These are phyloP conservation scores for Arbacia lixula DNA, from an alignment of 53 echinoderm and acorn worm genomes.

Conservation along the genomic window DNA sequence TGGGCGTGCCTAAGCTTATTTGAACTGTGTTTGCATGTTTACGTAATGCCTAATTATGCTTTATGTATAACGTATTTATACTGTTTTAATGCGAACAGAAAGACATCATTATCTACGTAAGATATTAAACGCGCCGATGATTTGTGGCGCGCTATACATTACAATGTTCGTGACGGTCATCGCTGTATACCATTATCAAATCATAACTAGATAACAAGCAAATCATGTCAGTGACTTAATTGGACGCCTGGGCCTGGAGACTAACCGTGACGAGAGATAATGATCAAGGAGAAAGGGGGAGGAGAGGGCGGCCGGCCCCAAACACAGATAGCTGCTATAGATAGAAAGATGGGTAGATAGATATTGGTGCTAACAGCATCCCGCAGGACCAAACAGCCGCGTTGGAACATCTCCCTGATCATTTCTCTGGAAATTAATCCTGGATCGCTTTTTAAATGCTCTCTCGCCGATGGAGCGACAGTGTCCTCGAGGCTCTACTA, in stretches of 20 bases:
- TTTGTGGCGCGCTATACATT: too few species aligned
- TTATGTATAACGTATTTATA: too few species aligned
- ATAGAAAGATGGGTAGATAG: background rate
- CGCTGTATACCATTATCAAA: background rate
- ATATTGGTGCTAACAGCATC: background rate
- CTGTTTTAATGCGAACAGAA: too few species aligned
- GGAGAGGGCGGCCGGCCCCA: background rate
- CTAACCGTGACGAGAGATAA: slow-evolving; percentile 3
- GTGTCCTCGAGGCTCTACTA: slow-evolving; percentile 31
- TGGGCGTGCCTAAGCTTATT: too few species aligned
- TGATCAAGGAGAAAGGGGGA: slow-evolving; percentile 1
- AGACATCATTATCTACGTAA: too few species aligned
- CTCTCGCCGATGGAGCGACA: slow-evolving; percentile 22
- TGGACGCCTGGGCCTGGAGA: background rate
- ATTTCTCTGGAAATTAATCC: background rate
- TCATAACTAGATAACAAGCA: too few species aligned
- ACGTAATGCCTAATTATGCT: too few species aligned
- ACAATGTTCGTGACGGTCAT: too few species aligned
- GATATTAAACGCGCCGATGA: too few species aligned
- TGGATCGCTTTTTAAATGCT: slow-evolving; percentile 3
- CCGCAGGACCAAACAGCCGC: slow-evolving; percentile 8
- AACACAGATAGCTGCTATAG: too few species aligned
- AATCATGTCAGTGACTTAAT: too few species aligned
- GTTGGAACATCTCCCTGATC: background rate
- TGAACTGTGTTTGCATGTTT: too few species aligned